A percentile compares a stretch with the other conserved stretches of the same genome.
phyloP scores from a whole-genome alignment of 23 tunicate genomes.

The Phallusia fumigata region DNA sequence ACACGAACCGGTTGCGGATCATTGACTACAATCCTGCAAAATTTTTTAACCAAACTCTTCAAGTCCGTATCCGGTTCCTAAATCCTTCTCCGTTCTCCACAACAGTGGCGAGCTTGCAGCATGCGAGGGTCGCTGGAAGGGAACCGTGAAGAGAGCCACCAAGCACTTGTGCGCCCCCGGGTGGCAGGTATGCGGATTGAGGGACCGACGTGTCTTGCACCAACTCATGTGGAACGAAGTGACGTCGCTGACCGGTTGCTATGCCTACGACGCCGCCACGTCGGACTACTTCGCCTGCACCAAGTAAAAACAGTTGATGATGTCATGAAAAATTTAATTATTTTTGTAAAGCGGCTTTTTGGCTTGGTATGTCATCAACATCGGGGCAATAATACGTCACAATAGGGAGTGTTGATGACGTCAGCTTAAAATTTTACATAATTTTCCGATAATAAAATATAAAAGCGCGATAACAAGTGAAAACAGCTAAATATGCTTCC shows the following conservation, averaged over 20 bases:
- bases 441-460: too few relatives aligned
- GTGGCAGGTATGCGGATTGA: conserved; percentile 61
- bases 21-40: not conserved
- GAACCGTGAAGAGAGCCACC: conserved; percentile 40
- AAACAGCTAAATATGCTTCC: too few relatives aligned
- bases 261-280: conserved; percentile 76
- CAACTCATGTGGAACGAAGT: conserved; percentile 53
- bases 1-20: too few relatives aligned
- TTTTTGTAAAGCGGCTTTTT: too few relatives aligned
- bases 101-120: conserved; percentile 45
- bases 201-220: conserved; percentile 34
- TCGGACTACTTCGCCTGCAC: conserved; percentile 66
- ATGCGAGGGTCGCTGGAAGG: conserved; percentile 70
- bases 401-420: too few relatives aligned
- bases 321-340: too few relatives aligned
- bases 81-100: not conserved
- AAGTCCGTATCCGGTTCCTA: not conserved
- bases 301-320: conserved; percentile 26
- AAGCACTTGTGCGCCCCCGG: conserved; percentile 68
- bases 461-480: too few relatives aligned
- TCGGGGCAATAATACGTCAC: too few relatives aligned
- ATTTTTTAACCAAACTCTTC: not conserved
- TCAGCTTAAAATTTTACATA: too few relatives aligned
- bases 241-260: conserved; percentile 55
- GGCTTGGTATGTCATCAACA: too few relatives aligned